Base-by-base conservation (phyloP, 2,797 vertebrate genomes). In the Podarcis siculus region DNA sequence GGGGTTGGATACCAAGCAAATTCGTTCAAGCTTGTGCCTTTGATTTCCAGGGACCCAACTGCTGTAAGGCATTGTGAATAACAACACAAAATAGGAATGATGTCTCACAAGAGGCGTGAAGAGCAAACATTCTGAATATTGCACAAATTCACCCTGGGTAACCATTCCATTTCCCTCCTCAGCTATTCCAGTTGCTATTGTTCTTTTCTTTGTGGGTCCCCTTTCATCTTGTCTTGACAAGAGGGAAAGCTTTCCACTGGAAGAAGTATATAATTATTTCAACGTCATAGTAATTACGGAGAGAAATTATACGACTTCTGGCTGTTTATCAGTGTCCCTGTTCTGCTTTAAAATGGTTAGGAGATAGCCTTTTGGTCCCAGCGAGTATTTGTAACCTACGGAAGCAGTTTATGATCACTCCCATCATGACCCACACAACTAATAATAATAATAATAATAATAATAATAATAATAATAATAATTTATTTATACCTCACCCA, bases 301-400 rank as follows among this genome's bases (percentile, higher is more conserved):
- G 49, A 75, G 55, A 89, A 27, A 77, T 69, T 80, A 39, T 19
- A 58, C 30, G 67, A 13, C 82, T 89, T 69, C 82, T 88, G 86
- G 81, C 83, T 64, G 4, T 23, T 87, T 49, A 32, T 58, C 32
- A 83, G 49, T 67, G 58, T 8, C 71, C 5, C 76, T 85, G 83
- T 42, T 55, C n/a, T 72, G 13, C 25, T 83, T n/a, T 84, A 82
- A 86, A 72, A 75, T 69, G 25, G 35, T 55, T 39, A 72, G 66
- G 19, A 58, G 15, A 0, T 67, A 67, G 32, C 39, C n/a, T 73
- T n/a, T 37, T 42, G 13, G 37, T 67, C 19, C 5, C 49, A 73
- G 27, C 2, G 7, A 82, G n/a, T 49, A 79, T 88, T 81, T 19
- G 42, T 64, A 58, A 9, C 4, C 42, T 37, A 39, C 21, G 37